Base-by-base conservation (phyloP, 2,888 invertebrate species). In the Quadriops clusia region DNA sequence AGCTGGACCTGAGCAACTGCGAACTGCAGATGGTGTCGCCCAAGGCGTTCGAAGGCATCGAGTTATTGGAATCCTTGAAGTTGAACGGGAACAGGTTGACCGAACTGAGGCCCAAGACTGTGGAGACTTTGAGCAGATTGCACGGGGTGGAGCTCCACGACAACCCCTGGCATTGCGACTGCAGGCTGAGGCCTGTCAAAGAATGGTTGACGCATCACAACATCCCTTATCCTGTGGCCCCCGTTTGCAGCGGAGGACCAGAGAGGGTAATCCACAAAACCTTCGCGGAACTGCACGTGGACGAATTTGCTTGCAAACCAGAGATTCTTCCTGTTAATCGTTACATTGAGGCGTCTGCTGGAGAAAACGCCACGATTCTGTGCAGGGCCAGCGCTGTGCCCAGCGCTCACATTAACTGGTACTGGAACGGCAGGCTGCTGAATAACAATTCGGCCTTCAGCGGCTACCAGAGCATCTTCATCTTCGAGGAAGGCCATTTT, bases 91-190 rank as follows among this genome's bases (percentile, higher is more conserved):
- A 90, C 58, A 75, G 76, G 44, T 65, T 90, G 36, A 68, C 74
- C 25, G 83, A 81, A 38, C 57, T 85, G 41, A 69, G 78, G 27
- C 69, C 78, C 8, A 72, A 71, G 42, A 82, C 82, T 2, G 74
- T 85, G 39, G 80, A 80, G 54, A 76, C 74, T 28, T 54, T 82
- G 33, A 75, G 72, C 44, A 76, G 77, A 34, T 65, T 89, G 28
- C 78, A 82, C 53, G 81, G 79, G 22, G 77, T 89, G 38, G 84
- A 85, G 52, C 62, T 89, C 41, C 84, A 87, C 41, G 83, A 83
- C 42, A 89, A 89, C 59, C 85, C 84, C 1, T 89, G 87, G 89
- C 72, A 77, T 38, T 90, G 89, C 53, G 87, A 89, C 53, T 90
- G 89, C 51, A 75, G 83, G 13, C 58, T 89, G 34, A 67, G 87